These are phyloP conservation scores for Anguilla anguilla DNA, from an alignment of 2,797 vertebrate genomes.

Conservation along the genomic window DNA sequence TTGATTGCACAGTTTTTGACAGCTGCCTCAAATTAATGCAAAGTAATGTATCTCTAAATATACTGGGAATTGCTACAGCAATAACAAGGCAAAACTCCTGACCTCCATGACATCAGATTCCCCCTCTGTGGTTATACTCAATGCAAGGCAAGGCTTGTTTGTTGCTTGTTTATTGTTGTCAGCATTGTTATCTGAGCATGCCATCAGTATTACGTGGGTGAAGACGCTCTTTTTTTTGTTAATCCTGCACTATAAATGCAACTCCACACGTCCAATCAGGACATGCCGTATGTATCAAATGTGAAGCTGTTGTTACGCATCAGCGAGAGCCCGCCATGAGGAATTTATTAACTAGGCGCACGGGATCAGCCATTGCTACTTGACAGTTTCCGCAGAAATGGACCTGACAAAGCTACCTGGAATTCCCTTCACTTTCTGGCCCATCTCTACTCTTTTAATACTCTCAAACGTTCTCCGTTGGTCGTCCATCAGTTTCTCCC, in stretches of 20 bases:
- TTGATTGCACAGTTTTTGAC: background rate
- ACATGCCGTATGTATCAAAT: background rate
- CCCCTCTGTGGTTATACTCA: background rate
- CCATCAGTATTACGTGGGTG: background rate
- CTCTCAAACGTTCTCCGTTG: background rate
- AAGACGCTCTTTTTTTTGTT: background rate
- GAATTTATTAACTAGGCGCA: background rate
- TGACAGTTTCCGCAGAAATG: background rate
- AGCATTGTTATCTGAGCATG: background rate
- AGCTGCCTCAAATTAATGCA: background rate
- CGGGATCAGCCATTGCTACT: background rate
- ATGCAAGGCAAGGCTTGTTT: background rate
- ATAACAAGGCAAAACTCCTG: background rate
- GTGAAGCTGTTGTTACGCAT: background rate
- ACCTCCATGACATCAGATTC: background rate
- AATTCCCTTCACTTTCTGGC: background rate
- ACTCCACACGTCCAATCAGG: constrained; percentile 1
- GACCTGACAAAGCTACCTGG: constrained; percentile 4
- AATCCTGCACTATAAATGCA: constrained; percentile 10
- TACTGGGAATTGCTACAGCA: background rate
- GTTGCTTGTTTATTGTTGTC: background rate
- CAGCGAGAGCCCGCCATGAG: background rate
- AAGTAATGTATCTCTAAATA: background rate
- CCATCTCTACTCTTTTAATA: background rate
- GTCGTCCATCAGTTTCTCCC: background rate